Evolutionary conservation across 2,113 vertebrate genomes (phyloP), one percentile per base, ranked within the genome.

Genomic region (Indicator maculatus): DNA sequence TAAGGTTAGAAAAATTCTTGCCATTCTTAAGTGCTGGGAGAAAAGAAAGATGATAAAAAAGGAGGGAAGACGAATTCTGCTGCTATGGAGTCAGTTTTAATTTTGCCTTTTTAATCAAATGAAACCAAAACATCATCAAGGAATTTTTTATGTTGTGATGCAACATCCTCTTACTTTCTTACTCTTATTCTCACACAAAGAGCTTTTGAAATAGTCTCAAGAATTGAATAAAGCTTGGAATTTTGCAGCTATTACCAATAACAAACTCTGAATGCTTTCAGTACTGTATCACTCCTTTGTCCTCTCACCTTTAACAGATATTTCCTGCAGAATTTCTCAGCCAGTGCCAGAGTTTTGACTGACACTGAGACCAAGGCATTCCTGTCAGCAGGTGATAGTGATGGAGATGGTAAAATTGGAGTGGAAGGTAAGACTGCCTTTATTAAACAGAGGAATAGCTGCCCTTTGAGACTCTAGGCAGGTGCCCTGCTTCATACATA

Each of bases 361-460:
- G 96, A 97, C 9, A 96, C 93, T 52, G 98, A 98, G 97, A 98
- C 98, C 86, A 96, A 97, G 94, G 45, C 66, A 1, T 98, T 98
- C 83, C 95, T 98, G 24, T 7, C 93, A 91, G 98, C 97, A 36
- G 98, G 98, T 33, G 98, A 99, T 89, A 94, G 94, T 11, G 98
- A 98, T 83, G 97, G 98, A 45, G 98, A 98, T 2, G 98, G 98
- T 86, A 98, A 97, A 97, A 99, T 98, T 27, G 98, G 98, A 96
- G 93, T 97, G 91, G 97, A 98, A 69, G 97, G 98, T 98, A 93
- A 98, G 97, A 27, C 4, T 39, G 52, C 12, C 21, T 33, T 80
- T 45, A 56, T 13, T 7, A 33, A 86, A 53, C 8, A 2, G 31
- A 38, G 7, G 11, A 17, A 4, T 5, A 24, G 4, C 33, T 91